Evolutionary conservation across 92 coral and sea anemone genomes (phyloP).

Genomic region (Diadumene lineata): DNA sequence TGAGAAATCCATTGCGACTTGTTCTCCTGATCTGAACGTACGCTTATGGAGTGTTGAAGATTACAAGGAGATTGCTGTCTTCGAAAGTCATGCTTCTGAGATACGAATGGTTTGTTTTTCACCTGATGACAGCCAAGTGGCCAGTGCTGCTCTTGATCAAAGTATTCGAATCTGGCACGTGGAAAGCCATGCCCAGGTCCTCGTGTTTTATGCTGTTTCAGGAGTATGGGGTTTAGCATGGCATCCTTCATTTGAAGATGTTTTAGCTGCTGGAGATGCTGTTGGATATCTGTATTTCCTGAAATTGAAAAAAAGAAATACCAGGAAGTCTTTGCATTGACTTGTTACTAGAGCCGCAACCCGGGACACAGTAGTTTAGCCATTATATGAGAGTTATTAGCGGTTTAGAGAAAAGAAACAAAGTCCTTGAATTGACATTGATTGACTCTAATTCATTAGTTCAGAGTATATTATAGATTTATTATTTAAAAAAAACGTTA

Average conservation of each 20-base stretch:
- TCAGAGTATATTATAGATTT: too few species aligned
- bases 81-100: conserved; percentile 58
- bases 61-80: conserved; percentile 28
- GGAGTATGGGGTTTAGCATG: conserved; percentile 65
- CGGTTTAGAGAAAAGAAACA: too few species aligned
- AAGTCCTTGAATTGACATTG: too few species aligned
- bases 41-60: conserved; percentile 45
- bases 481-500: too few species aligned
- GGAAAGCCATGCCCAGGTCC: conserved; percentile 42
- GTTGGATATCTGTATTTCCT: conserved; percentile 60
- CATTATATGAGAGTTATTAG: too few species aligned
- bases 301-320: conserved; percentile 24
- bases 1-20: conserved; percentile 52
- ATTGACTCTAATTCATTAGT: too few species aligned
- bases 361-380: too few species aligned
- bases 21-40: conserved; percentile 53
- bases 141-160: conserved; percentile 68
- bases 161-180: conserved; percentile 64
- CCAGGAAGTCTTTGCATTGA: not conserved
- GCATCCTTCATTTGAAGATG: conserved; percentile 41
- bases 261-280: conserved; percentile 62
- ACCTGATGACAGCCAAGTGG: conserved; percentile 48
- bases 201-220: conserved; percentile 59
- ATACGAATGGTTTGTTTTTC: conserved; percentile 64
- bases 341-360: too few species aligned